Base-by-base conservation (phyloP, 92 coral and sea anemone genomes). In the Palythoa grandis region DNA sequence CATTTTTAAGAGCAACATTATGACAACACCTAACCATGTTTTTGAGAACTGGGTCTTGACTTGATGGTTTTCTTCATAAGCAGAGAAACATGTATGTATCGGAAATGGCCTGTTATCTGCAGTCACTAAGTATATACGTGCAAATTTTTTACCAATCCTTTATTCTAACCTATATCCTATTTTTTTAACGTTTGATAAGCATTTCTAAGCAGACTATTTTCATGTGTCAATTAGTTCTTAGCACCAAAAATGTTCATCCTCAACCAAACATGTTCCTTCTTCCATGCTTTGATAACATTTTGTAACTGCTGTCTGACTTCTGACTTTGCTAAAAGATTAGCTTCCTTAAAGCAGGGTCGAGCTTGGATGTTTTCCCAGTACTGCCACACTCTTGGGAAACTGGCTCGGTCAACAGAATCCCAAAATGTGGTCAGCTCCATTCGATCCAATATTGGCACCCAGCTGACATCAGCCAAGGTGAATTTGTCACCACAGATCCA, bases 401-500 rank as follows among this genome's bases (percentile, higher is more conserved):
- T 15, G 13, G 74, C 37, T 16, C 24, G 43, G 74, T 80, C 85
- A 17, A 80, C 74, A 8, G 85, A 80, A 24, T 80, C 85, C 85
- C 85, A 80, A 20, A 65, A 68, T 22, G 85, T 80, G 22, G 74
- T 48, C 11, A 80, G 9, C 7, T 80, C 85, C 85, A 80, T 80
- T 48, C 63, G 38, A 53, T 66, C 85, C 9, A 80, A 52, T 65
- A 80, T 80, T 48, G 85, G 85, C 12, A 80, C 72, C 85, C 85
- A 80, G 85, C 85, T 67, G 29, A 80, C 53, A 43, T 80, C 85
- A 2, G 85, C 85, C 85, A 80, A 25, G 22, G 85, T 80, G 65
- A 80, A 80, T 38, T 43, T 29, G 13, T 80, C 85, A 65, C 85
- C 85, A 50, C 85, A 80, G 17, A 80, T 80, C 85, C 85, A 80